Evolutionary conservation across 1,140 invertebrate species (phyloP).

Genomic region (Panulirus ornatus): DNA sequence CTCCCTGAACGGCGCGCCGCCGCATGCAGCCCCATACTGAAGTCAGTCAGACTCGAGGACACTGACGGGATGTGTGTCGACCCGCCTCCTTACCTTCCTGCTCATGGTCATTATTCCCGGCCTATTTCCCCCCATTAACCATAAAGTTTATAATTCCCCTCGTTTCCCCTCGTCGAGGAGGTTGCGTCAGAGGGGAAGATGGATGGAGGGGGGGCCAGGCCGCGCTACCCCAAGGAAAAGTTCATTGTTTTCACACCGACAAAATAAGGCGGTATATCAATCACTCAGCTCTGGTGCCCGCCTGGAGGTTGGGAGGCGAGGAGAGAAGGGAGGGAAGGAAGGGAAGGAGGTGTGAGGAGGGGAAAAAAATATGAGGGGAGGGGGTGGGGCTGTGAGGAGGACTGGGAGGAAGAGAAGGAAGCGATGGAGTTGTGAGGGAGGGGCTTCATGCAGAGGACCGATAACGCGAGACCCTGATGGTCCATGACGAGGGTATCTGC

Average conservation of each 20-base stretch:
- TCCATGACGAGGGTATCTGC: no score
- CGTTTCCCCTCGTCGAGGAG: neutral
- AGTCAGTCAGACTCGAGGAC: no score
- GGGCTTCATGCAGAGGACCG: neutral
- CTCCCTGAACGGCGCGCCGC: no score
- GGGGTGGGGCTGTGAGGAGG: neutral
- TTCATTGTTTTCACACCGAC: slow-evolving; percentile 35
- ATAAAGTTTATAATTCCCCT: slow-evolving; percentile 19
- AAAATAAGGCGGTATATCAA: slow-evolving; percentile 40
- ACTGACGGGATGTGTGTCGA: no score
- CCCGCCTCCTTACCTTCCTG: neutral
- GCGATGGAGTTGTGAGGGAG: neutral
- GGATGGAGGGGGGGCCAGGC: neutral
- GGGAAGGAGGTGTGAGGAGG: no score
- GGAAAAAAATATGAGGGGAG: neutral
- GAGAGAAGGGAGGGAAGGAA: neutral
- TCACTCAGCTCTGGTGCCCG: slow-evolving; percentile 7
- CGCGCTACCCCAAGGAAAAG: neutral
- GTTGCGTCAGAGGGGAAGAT: slow-evolving; percentile 17
- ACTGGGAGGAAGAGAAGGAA: neutral
- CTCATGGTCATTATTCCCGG: slow-evolving; percentile 8
- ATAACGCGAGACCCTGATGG: no score
- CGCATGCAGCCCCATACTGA: no score
- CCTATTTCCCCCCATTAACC: slow-evolving; percentile 15
- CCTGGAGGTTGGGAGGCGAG: neutral